Base-by-base conservation (phyloP, 2,797 vertebrate species). In the Onychomys arenicola region DNA sequence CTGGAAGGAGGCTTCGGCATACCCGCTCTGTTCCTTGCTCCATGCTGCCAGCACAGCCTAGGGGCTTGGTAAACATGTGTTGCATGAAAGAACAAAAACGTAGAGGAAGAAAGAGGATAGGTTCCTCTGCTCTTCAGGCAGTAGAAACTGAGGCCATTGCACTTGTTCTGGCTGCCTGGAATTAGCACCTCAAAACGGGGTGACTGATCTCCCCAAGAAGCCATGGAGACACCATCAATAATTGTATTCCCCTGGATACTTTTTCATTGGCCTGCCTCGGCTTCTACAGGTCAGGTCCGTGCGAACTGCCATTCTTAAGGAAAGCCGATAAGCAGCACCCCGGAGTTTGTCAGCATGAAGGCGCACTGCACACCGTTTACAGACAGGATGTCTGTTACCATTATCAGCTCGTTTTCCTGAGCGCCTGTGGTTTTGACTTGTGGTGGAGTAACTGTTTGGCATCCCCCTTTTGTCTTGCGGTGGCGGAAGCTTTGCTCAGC, bases 381-480 rank as follows among this genome's bases (percentile, higher is more conserved):
- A 82, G 85, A 40, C 82, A 73, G 95, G 86, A 67, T 77, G 16
- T 90, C 3, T 55, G 55, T 43, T 43, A 75, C 40, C 37, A 1
- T 89, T 76, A 67, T 19, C 61, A 43, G 37, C 40, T 55, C 61
- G 43, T 83, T 55, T 86, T 75, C 85, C 88, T 93, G 81, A 90
- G 76, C 71, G 12, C 89, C 89, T 77, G 91, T 0, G 67, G 93
- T 96, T 97, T 93, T 77, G 59, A 43, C 93, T 84, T 65, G 81
- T 34, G 76, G 90, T 85, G 37, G 81, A 87, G 61, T 5, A 25
- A 29, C 73, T 40, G 57, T 93, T 90, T 59, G 55, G 75, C 82
- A 85, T 89, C 63, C 63, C 87, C 59, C 67, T 73, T 59, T 37
- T 89, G 34, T 90, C 34, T 90, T 85, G 91, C 32, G 57, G 52